A percentile compares a stretch with the other conserved stretches of the same genome.
These are phyloP conservation scores for Julus scanicus DNA, from an alignment of 2,888 invertebrate species.

Conservation along the genomic window DNA sequence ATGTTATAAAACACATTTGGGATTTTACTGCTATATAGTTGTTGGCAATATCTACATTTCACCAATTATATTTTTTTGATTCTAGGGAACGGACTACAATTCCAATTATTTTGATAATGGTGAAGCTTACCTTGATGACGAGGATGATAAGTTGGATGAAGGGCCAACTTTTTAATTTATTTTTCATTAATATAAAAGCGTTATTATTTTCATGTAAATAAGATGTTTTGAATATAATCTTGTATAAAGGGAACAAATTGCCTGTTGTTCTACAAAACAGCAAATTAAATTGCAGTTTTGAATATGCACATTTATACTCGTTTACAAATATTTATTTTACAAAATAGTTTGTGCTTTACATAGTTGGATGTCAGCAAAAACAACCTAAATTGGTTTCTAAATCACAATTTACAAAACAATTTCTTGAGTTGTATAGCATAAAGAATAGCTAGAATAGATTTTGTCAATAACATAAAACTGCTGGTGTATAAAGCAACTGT, in stretches of 20 bases:
- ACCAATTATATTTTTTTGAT: conserved; percentile 41
- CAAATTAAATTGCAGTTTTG: no score
- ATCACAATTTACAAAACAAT: no score
- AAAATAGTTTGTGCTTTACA: no score
- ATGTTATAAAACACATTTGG: not conserved
- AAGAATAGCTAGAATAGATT: no score
- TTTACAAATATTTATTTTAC: no score
- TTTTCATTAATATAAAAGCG: not conserved
- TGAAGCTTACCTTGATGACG: conserved; percentile 60
- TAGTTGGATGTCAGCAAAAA: no score
- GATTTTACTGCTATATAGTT: not conserved
- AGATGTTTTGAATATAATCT: not conserved
- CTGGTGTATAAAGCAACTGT: no score
- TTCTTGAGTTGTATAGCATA: no score
- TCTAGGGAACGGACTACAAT: conserved; percentile 60
- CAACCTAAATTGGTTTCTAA: no score
- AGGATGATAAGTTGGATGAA: conserved; percentile 60
- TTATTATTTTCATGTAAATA: not conserved
- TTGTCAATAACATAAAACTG: no score
- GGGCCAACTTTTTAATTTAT: conserved; percentile 58
- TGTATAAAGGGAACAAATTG: no score
- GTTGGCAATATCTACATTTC: not conserved
- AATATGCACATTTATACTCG: no score
- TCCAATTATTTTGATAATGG: conserved; percentile 61
- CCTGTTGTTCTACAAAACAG: not conserved